These are phyloP conservation scores for Sebastes miniatus DNA, from an alignment of 2,797 vertebrate species.

Conservation along the genomic window DNA sequence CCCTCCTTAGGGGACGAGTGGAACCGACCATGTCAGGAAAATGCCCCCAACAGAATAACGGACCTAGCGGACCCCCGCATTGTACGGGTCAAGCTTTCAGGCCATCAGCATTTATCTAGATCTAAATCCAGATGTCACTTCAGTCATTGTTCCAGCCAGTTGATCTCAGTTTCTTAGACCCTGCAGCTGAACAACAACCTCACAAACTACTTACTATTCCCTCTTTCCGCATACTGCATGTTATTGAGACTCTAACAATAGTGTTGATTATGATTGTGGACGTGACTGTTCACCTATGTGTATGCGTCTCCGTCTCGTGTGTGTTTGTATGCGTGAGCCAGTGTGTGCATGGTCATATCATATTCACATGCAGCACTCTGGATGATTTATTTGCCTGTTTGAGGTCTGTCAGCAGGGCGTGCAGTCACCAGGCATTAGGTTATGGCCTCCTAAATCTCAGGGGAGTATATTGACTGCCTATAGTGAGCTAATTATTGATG, in stretches of 20 bases:
- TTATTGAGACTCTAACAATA: not conserved
- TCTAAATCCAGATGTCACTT: not conserved
- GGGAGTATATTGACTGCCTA: slow-evolving; percentile 73
- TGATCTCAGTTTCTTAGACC: not conserved
- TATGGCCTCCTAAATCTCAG: slow-evolving; percentile 76
- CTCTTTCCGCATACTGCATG: not conserved
- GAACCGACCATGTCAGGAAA: not conserved
- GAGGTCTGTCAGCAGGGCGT: slow-evolving; percentile 50
- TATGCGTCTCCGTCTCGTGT: not conserved
- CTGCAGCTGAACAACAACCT: not conserved
- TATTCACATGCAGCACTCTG: slow-evolving; percentile 15
- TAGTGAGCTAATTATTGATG: slow-evolving; percentile 81
- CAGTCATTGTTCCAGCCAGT: not conserved
- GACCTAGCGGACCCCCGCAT: not conserved
- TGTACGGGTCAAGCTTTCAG: not conserved
- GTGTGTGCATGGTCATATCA: not conserved
- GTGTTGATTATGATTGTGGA: not conserved
- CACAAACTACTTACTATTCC: not conserved
- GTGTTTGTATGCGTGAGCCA: not conserved
- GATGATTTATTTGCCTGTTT: slow-evolving; percentile 70
- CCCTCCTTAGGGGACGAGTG: not conserved
- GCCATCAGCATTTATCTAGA: not conserved
- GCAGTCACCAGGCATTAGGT: slow-evolving; percentile 62
- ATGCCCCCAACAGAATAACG: not conserved
- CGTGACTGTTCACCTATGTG: slow-evolving; percentile 8